These are phyloP conservation scores for Lottia gigantea DNA, from an alignment of 2,888 invertebrate species.

Conservation along the genomic window DNA sequence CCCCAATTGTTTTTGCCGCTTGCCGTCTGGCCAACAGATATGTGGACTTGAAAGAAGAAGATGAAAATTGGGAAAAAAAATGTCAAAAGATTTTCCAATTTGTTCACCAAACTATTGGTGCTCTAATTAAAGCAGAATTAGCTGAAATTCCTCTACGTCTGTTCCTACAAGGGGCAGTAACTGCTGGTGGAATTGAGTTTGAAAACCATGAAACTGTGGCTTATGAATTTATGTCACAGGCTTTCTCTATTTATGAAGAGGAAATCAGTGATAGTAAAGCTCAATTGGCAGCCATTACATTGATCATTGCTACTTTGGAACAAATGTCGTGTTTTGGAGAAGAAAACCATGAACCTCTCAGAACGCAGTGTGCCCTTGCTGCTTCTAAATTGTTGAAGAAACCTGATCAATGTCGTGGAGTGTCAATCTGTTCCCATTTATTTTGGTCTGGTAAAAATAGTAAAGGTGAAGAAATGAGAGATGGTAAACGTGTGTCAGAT, in stretches of 20 bases:
- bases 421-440: slow-evolving; percentile 91
- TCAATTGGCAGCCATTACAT: slow-evolving; percentile 93
- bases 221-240: slow-evolving; percentile 97
- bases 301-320: slow-evolving; percentile 95
- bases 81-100: slow-evolving; percentile 98
- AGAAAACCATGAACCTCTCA: slow-evolving; percentile 95
- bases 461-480: slow-evolving; percentile 75
- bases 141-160: slow-evolving; percentile 92
- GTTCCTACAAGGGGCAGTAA: slow-evolving; percentile 94
- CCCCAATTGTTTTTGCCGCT: slow-evolving; percentile 93
- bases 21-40: slow-evolving; percentile 84
- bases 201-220: slow-evolving; percentile 96
- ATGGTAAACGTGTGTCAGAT: slow-evolving; percentile 90
- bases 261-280: slow-evolving; percentile 96
- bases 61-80: slow-evolving; percentile 98
- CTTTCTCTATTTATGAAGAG: slow-evolving; percentile 97
- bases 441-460: slow-evolving; percentile 87
- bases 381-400: slow-evolving; percentile 96
- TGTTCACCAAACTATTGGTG: slow-evolving; percentile 94
- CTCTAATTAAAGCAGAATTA: slow-evolving; percentile 92
- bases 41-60: slow-evolving; percentile 79
- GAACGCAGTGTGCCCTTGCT: slow-evolving; percentile 94
- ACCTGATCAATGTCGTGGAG: slow-evolving; percentile 96
- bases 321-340: slow-evolving; percentile 94
- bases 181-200: slow-evolving; percentile 89